Percentiles rank a stretch among this genome's conserved stretches.
Conservation (phyloP, 2,113 vertebrate species). For the Antechinus stuartii region DNA sequence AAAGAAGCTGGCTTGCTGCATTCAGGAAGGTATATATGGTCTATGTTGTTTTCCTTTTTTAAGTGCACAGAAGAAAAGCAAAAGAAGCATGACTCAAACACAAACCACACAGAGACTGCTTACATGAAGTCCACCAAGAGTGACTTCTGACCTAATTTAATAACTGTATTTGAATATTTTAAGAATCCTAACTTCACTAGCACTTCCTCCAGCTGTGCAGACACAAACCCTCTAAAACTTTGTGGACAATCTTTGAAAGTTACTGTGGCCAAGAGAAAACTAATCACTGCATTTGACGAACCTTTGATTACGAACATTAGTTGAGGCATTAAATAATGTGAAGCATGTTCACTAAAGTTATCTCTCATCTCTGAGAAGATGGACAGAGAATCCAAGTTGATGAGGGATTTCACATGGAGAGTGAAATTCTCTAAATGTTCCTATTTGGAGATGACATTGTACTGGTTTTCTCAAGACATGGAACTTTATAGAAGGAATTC, state of each 20-base stretch:
- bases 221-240: background rate
- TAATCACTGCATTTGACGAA: background rate
- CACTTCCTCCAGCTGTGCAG: background rate
- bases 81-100: no score
- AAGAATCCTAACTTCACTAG: background rate
- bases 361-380: no score
- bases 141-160: background rate
- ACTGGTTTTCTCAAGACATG: no score
- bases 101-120: no score
- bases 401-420: no score
- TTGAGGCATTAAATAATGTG: background rate
- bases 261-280: background rate
- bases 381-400: no score
- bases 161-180: background rate
- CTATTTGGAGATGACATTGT: no score
- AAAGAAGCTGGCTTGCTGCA: slow-evolving; percentile 63
- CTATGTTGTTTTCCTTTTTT: background rate
- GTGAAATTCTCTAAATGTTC: no score
- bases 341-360: no score
- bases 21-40: background rate
- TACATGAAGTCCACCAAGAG: background rate
- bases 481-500: no score
- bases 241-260: background rate
- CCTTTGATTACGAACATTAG: background rate
- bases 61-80: background rate